Percentiles rank a stretch among this genome's conserved stretches.
Evolutionary conservation across 1,140 invertebrate species (phyloP).

Genomic region (Hycleus phaleratus): DNA sequence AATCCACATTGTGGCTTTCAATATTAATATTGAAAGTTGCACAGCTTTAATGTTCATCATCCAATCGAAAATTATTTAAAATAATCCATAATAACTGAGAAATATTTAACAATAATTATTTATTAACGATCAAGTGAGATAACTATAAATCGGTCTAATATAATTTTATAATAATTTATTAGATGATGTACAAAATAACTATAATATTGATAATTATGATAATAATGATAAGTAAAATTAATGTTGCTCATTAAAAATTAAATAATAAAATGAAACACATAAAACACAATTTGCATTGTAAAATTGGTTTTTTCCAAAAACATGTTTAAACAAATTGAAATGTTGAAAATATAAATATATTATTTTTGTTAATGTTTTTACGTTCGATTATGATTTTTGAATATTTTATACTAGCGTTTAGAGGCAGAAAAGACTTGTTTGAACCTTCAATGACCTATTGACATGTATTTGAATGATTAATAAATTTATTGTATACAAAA

Average conservation of each 20-base stretch:
- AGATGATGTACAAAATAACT: neutral
- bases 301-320: slow-evolving; percentile 18
- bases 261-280: neutral
- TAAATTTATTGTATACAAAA: slow-evolving; percentile 14
- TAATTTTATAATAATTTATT: slow-evolving; percentile 26
- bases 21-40: slow-evolving; percentile 14
- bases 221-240: slow-evolving; percentile 15
- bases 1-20: slow-evolving; percentile 23
- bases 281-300: slow-evolving; percentile 5
- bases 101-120: slow-evolving; percentile 20
- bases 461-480: slow-evolving; percentile 15
- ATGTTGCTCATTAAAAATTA: slow-evolving; percentile 12
- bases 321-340: neutral
- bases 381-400: slow-evolving; percentile 11
- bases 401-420: slow-evolving; percentile 8
- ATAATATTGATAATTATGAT: slow-evolving; percentile 7
- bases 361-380: slow-evolving; percentile 22
- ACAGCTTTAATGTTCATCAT: slow-evolving; percentile 14
- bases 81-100: slow-evolving; percentile 18
- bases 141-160: slow-evolving; percentile 30
- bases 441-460: neutral
- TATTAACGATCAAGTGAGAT: slow-evolving; percentile 29
- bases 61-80: slow-evolving; percentile 8
- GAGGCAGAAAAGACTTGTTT: too few relatives aligned
- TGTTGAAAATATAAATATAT: slow-evolving; percentile 5